These are phyloP conservation scores for Drosophila melanica DNA, from an alignment of 1,140 invertebrate species.

Conservation along the genomic window DNA sequence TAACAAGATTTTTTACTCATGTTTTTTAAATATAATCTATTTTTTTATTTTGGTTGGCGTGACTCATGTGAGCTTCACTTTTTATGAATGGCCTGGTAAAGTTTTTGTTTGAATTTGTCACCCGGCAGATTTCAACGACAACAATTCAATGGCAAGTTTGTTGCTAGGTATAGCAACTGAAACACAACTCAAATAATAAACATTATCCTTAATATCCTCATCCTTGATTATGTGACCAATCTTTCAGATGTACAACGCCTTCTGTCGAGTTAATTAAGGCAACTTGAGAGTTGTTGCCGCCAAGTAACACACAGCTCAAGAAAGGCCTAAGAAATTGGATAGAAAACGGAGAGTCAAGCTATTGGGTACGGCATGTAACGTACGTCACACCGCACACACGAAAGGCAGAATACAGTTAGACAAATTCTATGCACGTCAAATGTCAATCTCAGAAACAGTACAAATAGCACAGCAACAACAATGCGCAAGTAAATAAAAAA, in stretches of 20 bases:
- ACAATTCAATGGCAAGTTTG: slow-evolving; percentile 60
- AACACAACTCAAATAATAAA: too few species aligned
- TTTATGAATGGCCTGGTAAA: background rate
- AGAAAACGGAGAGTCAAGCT: slow-evolving; percentile 18
- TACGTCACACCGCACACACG: slow-evolving; percentile 28
- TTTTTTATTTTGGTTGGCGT: slow-evolving; percentile 29
- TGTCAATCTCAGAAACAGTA: slow-evolving; percentile 65
- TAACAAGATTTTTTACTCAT: slow-evolving; percentile 16
- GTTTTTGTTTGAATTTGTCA: slow-evolving; percentile 33
- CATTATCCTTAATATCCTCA: too few species aligned
- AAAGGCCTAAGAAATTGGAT: slow-evolving; percentile 13
- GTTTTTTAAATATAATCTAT: slow-evolving; percentile 9
- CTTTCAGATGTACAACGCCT: background rate
- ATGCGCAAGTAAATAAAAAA: slow-evolving; percentile 7
- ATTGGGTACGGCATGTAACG: slow-evolving; percentile 16
- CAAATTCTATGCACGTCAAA: slow-evolving; percentile 81
- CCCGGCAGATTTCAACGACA: slow-evolving; percentile 9
- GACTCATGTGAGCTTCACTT: slow-evolving; percentile 56
- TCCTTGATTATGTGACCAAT: background rate
- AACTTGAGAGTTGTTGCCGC: background rate
- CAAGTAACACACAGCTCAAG: background rate
- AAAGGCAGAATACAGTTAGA: slow-evolving; percentile 76
- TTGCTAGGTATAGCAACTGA: slow-evolving; percentile 16
- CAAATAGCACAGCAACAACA: slow-evolving; percentile 36
- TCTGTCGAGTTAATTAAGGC: background rate